Evolutionary conservation across 1,140 invertebrate species (phyloP), one percentile per base, ranked within the genome.

Genomic region (Drosophila kikkawai): DNA sequence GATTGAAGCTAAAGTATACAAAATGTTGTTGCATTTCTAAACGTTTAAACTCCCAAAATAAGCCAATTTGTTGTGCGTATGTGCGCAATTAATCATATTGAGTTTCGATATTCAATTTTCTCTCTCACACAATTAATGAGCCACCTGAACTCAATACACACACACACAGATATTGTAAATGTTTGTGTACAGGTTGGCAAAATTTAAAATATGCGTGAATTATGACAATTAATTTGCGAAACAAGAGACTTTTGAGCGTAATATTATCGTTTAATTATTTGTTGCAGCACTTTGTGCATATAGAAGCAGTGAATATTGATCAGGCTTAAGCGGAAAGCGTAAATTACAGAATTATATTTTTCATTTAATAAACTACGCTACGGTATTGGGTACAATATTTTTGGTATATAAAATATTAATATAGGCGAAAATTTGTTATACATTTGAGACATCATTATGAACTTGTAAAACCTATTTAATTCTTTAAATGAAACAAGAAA

Each of bases 181-280:
- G 22, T 47, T 41, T 22, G 29, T 56, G 29, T 6, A 3, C 42
- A 63, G 67, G 67, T 51, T 39, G 50, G 48, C 60, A 58, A 76
- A 76, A 59, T 77, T 77, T 58, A 75, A 77, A 77, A 77, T 77
- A 74, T 75, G 69, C 74, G 32, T 76, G 61, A 76, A 76, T 66
- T 76, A 75, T 75, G 71, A 59, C 71, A 76, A 75, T 75, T 76
- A 76, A 76, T 67, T 76, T 75, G 71, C 53, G 63, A 57, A 75
- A 75, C 39, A 74, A 65, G 55, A 75, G 53, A 51, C 45, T 42
- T 51, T 61, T 22, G 60, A 37, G 37, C 34, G 36, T 42, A 67
- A 55, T 76, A 75, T 67, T 75, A 58, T 76, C 74, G 73, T 75
- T 76, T 75, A 75, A 67, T 77, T 75, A 77, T 76, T 75, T 77